Base-by-base conservation (phyloP, 2,113 vertebrate genomes). In the Progne subis region DNA sequence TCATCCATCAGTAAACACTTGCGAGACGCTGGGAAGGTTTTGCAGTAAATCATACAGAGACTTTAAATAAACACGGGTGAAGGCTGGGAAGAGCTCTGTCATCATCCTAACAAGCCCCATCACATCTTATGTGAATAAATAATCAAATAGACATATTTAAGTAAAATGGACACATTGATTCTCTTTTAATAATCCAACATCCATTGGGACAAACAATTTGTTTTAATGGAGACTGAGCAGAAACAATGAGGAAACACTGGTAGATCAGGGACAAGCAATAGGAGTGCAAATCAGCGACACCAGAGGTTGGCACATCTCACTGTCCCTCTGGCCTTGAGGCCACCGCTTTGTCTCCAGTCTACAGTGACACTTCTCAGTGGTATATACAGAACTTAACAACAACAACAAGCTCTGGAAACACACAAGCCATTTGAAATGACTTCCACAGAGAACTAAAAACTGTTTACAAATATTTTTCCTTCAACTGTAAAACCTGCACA, bases 1-100 rank as follows among this genome's bases (percentile, higher is more conserved):
- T 82, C 87, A 85, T 82, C 53, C 72, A 74, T 89, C 91, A 92
- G 69, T 26, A 55, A 86, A 78, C 84, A 91, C 92, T 89, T 39
- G 34, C 0, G 24, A 94, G 56, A 63, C 0, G 0, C 6, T 24
- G 20, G 69, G 83, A 92, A 59, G 17, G 74, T 63, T 76, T 63
- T 71, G 52, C 56, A 85, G 61, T 87, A 94, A 91, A 92, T 89
- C 81, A 74, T 19, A 16, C 32, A 60, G 52, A 26, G 41, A 37
- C 44, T 76, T 71, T 75, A 93, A 85, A 92, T 60, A 88, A 85
- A 88, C 53, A 75, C 23, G 31, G 52, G 44, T 41, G 71, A 90
- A 76, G 29, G 68, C 75, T 59, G 55, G 70, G 61, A 50, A 68
- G 79, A 68, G 49, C 41, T 78, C 77, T 5, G 14, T 34, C 63